A percentile compares a stretch with the other conserved stretches of the same genome.
Evolutionary conservation across 2,113 vertebrate genomes (phyloP).

Genomic region (Muntiacus muntjak): DNA sequence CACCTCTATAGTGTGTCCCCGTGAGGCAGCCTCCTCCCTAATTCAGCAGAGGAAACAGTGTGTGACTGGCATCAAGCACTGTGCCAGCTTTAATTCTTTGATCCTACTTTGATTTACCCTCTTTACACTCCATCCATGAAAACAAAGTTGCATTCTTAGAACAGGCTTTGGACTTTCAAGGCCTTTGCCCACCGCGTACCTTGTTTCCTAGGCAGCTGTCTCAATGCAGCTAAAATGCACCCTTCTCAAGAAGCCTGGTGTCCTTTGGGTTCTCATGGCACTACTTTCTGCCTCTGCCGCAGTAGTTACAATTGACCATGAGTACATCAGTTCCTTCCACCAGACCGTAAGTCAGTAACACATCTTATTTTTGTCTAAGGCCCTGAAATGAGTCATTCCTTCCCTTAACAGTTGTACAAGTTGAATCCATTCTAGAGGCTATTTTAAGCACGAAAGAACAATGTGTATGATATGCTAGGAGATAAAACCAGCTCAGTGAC

Average conservation of each 20-base stretch:
- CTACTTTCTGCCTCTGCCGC: not conserved
- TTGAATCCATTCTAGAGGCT: not conserved
- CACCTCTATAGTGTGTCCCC: not conserved
- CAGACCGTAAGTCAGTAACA: not conserved
- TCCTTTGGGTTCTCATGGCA: not conserved
- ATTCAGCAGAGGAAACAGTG: not conserved
- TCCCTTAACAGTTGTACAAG: not conserved
- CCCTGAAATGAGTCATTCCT: constrained; percentile 32
- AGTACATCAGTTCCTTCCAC: not conserved
- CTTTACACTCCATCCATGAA: not conserved
- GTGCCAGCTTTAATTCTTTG: no score
- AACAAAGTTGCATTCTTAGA: not conserved
- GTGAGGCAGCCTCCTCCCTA: not conserved
- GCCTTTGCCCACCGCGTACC: not conserved
- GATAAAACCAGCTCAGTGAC: not conserved
- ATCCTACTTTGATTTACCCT: not conserved
- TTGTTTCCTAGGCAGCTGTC: not conserved
- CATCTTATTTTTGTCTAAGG: constrained; percentile 1
- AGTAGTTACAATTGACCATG: not conserved
- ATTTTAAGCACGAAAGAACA: constrained; percentile 22
- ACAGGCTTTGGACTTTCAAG: not conserved
- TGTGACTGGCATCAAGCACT: not conserved
- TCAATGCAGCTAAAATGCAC: not conserved
- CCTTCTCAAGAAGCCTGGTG: not conserved
- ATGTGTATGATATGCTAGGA: not conserved